phyloP scores from a whole-genome alignment of 2,797 vertebrate species.

The Macropus fuliginosus region DNA sequence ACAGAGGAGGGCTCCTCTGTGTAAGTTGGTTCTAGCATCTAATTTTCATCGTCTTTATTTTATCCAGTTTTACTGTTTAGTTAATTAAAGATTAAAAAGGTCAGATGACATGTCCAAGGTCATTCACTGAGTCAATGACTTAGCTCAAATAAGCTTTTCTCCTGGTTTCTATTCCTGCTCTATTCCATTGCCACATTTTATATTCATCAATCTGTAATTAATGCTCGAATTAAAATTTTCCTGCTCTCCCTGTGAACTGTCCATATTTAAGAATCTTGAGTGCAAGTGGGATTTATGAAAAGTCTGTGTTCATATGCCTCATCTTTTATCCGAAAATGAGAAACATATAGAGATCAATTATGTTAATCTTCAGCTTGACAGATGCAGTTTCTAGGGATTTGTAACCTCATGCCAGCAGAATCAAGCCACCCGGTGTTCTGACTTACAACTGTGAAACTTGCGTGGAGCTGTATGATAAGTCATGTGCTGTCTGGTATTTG shows the following conservation, averaged over 20 bases:
- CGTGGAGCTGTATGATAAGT: neutral
- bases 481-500: conserved; percentile 49
- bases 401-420: neutral
- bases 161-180: neutral
- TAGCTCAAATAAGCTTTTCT: conserved; percentile 44
- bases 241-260: conserved; percentile 47
- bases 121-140: neutral
- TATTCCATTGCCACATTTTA: conserved; percentile 18
- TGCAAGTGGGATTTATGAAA: conserved; percentile 29
- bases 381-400: conserved; percentile 12
- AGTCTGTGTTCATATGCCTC: conserved; percentile 34
- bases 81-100: conserved; percentile 57
- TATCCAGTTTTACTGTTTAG: conserved; percentile 51
- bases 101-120: conserved; percentile 60
- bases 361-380: neutral
- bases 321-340: conserved; percentile 66
- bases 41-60: conserved; percentile 70
- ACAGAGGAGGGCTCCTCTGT: conserved; percentile 51
- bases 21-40: conserved; percentile 57
- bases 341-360: conserved; percentile 41
- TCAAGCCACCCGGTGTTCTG: neutral
- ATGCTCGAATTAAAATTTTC: conserved; percentile 22
- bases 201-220: conserved; percentile 66
- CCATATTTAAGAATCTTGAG: conserved; percentile 27
- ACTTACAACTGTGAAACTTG: neutral